phyloP scores from a whole-genome alignment of 2,888 invertebrate genomes.

The Cistogaster globosa region DNA sequence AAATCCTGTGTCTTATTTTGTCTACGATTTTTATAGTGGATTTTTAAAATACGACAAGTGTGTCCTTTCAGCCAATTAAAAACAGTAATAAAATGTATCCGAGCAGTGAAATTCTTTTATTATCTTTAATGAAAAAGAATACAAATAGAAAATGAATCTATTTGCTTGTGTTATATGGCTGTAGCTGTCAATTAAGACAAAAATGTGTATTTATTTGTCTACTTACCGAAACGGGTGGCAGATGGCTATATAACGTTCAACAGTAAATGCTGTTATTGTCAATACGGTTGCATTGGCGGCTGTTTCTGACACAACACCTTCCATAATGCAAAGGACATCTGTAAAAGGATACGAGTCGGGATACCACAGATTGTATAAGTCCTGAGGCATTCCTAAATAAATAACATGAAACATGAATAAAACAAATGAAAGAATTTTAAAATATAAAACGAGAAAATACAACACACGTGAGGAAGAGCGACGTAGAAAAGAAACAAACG shows the following conservation, averaged over 20 bases:
- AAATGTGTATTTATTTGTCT: not conserved
- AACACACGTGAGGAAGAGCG: too few species aligned
- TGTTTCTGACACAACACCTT: constrained; percentile 92
- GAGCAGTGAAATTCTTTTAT: too few species aligned
- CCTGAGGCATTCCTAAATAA: constrained; percentile 90
- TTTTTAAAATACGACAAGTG: not conserved
- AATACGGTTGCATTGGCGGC: constrained; percentile 93
- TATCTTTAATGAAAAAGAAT: too few species aligned
- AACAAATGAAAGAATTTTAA: not conserved
- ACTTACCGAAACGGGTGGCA: constrained; percentile 89
- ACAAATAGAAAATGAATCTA: too few species aligned
- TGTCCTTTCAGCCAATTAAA: not conserved
- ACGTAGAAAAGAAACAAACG: not conserved
- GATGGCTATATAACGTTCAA: constrained; percentile 94
- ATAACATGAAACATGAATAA: too few species aligned
- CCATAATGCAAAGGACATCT: constrained; percentile 89
- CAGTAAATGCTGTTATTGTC: constrained; percentile 94
- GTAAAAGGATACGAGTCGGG: constrained; percentile 90
- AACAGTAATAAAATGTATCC: not conserved
- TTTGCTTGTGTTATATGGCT: too few species aligned
- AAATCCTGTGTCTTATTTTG: too few species aligned
- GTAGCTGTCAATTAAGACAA: too few species aligned
- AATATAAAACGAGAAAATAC: not conserved
- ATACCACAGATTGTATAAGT: constrained; percentile 90
- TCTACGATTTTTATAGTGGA: too few species aligned